phyloP scores from a whole-genome alignment of 2,113 vertebrate genomes.

The Mesitornis unicolor region DNA sequence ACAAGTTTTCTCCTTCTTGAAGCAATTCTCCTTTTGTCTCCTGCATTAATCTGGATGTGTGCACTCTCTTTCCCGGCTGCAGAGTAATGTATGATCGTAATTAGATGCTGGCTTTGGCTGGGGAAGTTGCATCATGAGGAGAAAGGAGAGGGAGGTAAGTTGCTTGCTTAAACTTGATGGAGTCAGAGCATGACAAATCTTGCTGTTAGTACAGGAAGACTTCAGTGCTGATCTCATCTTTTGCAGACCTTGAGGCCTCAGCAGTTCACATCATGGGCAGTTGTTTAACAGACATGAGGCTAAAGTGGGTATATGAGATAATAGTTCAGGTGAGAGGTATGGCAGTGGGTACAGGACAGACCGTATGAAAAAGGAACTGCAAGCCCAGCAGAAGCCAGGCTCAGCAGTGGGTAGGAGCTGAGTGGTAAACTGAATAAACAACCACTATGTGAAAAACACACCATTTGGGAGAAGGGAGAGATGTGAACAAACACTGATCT shows the following conservation, averaged over 20 bases:
- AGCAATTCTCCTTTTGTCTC: neutral
- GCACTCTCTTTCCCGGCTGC: neutral
- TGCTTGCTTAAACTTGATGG: neutral
- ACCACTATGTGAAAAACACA: neutral
- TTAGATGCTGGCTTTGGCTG: neutral
- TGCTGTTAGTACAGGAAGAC: neutral
- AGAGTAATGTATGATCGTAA: accelerated
- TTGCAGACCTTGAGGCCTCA: neutral
- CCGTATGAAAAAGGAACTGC: neutral
- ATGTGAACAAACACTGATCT: neutral
- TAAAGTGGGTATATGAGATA: neutral
- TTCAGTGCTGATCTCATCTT: accelerated
- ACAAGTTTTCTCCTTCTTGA: neutral
- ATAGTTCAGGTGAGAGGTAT: neutral
- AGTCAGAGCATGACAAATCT: neutral
- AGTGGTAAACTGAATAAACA: neutral
- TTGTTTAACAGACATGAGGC: accelerated
- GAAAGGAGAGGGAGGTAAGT: neutral
- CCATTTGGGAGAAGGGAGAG: neutral
- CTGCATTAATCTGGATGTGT: accelerated
- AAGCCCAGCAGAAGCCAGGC: neutral
- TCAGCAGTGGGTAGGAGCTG: neutral
- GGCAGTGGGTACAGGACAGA: neutral
- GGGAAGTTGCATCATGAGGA: neutral
- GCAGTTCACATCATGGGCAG: neutral